Evolutionary conservation across 64 coral and sea anemone genomes (phyloP), one percentile per base, ranked within the genome.

Genomic region (Montipora efflorescens): DNA sequence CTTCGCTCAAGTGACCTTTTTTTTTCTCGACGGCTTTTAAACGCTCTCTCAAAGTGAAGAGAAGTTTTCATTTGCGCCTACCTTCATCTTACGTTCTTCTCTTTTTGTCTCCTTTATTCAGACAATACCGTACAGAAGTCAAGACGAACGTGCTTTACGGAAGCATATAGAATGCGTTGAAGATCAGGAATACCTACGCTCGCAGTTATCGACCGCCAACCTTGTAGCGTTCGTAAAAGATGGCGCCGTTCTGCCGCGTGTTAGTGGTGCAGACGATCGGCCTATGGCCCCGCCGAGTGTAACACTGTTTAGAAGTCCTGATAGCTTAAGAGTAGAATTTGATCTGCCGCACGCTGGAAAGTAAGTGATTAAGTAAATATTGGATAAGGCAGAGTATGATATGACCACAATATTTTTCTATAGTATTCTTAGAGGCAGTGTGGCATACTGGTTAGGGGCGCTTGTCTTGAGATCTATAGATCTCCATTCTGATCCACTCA

Each of bases 221-320:
- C 94, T 95, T 81, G 76, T 79, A 22, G 90, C 94, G 57, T 95
- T 95, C 81, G 94, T 95, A n/a, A 82, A 83, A 79, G 94, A 95
- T 79, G 94, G 83, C 48, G 94, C 94, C 19, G 72, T 95, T n/a
- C 71, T 95, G 68, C 94, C 94, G 1, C 82, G 94, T 5, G n/a
- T 92, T 8, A 95, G 94, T 59, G 94, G 94, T 3, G 94, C 94
- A 5, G 75, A 95, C 75, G 94, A 95, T 67, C 69, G 75, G 49
- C 94, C 94, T 3, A 95, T 95, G 94, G 82, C 80, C 28, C 47
- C 47, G 79, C 66, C 81, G 48, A 43, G 61, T 75, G 90, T 90
- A 20, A 90, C 90, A 50, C 57, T 86, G 48, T 95, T 95, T 70
- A 87, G 82, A 16, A 91, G 80, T 55, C 94, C 94, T 18, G 81